phyloP scores from a whole-genome alignment of 2,888 invertebrate species.

The Euplagia quadripunctaria region DNA sequence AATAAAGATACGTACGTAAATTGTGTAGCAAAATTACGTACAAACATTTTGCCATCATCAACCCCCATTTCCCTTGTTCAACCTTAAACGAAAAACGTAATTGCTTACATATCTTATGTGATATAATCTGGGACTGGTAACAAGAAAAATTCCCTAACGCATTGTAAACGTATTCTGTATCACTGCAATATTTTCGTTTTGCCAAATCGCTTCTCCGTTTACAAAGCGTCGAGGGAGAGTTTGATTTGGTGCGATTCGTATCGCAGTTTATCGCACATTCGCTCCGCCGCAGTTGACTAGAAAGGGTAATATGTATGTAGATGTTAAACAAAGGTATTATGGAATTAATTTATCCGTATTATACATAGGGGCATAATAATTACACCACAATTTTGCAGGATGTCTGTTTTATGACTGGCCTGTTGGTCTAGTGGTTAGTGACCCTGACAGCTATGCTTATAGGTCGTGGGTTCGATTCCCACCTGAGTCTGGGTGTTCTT shows the following conservation, averaged over 20 bases:
- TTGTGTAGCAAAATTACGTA: conserved; percentile 8
- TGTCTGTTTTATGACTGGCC: background rate
- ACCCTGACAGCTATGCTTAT: no score
- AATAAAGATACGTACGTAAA: background rate
- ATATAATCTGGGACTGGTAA: conserved; percentile 53
- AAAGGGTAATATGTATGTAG: conserved; percentile 36
- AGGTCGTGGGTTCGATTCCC: no score
- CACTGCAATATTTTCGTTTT: conserved; percentile 72
- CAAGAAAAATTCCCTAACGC: conserved; percentile 71
- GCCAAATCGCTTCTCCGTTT: conserved; percentile 68
- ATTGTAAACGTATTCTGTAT: conserved; percentile 73
- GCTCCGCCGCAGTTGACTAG: conserved; percentile 27
- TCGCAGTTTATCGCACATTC: conserved; percentile 61
- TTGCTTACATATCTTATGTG: conserved; percentile 43
- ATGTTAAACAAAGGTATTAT: conserved; percentile 46
- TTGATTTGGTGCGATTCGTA: conserved; percentile 74
- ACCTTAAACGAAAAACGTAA: conserved; percentile 50
- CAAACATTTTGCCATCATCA: conserved; percentile 8
- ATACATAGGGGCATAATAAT: conserved; percentile 42
- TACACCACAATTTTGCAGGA: conserved; percentile 18
- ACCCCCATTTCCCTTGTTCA: conserved; percentile 24
- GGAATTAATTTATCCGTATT: conserved; percentile 45
- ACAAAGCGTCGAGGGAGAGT: conserved; percentile 73
- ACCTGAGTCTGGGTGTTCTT: no score
- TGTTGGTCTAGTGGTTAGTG: no score